phyloP scores from a whole-genome alignment of 2,797 vertebrate genomes.

The Halcyon leucocephala region DNA sequence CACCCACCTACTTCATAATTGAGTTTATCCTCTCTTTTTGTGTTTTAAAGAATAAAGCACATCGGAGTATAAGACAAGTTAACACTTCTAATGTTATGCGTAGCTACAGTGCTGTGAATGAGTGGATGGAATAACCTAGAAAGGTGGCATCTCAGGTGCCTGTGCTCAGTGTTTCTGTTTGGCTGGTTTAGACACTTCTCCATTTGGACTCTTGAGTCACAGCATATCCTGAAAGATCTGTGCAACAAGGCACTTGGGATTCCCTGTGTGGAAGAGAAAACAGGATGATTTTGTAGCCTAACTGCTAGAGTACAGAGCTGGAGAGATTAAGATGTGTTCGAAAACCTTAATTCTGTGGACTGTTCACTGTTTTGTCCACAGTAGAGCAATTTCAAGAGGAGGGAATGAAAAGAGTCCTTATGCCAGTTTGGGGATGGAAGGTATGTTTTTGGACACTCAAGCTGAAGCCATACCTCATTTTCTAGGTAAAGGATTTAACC shows the following conservation, averaged over 20 bases:
- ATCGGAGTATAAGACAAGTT: not conserved
- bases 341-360: not conserved
- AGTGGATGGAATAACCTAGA: not conserved
- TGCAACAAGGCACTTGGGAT: not conserved
- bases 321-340: not conserved
- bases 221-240: not conserved
- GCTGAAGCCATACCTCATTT: not conserved
- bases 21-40: not conserved
- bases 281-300: not conserved
- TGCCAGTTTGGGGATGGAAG: not conserved
- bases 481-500: not conserved
- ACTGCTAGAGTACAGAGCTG: not conserved
- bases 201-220: accelerated
- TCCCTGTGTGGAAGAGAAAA: not conserved
- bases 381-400: not conserved
- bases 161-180: not conserved
- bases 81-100: not conserved
- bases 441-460: not conserved
- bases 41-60: not conserved
- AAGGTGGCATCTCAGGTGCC: not conserved
- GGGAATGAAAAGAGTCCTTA: not conserved
- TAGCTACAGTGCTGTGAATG: not conserved
- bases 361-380: not conserved
- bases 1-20: not conserved
- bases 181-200: not conserved